phyloP scores from a whole-genome alignment of 2,797 vertebrate species.

The Aeoliscus strigatus region DNA sequence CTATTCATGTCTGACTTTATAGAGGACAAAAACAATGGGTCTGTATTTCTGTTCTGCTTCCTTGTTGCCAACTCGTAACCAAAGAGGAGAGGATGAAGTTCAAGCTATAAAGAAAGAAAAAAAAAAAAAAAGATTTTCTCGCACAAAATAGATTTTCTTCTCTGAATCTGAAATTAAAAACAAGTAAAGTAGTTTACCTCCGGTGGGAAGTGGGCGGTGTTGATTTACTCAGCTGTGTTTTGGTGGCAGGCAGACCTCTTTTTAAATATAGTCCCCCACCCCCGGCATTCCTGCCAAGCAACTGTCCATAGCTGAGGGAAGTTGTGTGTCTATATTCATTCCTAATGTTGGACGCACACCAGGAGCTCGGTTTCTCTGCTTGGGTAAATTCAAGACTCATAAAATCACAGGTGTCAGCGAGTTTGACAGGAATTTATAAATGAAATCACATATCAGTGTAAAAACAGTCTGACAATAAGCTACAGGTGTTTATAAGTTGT shows the following conservation, averaged over 20 bases:
- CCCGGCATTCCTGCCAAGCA: slow-evolving; percentile 70
- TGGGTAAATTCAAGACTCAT: slow-evolving; percentile 22
- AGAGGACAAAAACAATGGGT: slow-evolving; percentile 10
- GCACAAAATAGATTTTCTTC: slow-evolving; percentile 29
- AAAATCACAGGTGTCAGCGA: slow-evolving; percentile 18
- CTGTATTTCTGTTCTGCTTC: slow-evolving; percentile 1
- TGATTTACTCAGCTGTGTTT: slow-evolving; percentile 59
- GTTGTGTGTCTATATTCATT: slow-evolving; percentile 66
- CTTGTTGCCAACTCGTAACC: background rate
- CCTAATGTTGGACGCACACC: slow-evolving; percentile 49
- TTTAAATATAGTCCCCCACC: slow-evolving; percentile 72
- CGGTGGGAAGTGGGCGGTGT: slow-evolving; percentile 52
- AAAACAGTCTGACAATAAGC: no score
- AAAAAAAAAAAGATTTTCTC: slow-evolving; percentile 28
- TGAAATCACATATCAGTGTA: no score
- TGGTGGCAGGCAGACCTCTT: slow-evolving; percentile 63
- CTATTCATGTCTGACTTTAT: background rate
- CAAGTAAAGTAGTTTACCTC: slow-evolving; percentile 41
- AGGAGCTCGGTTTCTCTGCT: slow-evolving; percentile 30
- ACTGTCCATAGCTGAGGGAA: slow-evolving; percentile 63
- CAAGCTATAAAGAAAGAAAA: slow-evolving; percentile 6
- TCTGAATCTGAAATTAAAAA: slow-evolving; percentile 42
- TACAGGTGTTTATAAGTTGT: no score
- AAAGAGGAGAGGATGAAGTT: background rate
- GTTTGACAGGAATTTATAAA: slow-evolving; percentile 14